Base-by-base conservation (phyloP, 1,140 invertebrate species). In the Adoxophyes honmai region DNA sequence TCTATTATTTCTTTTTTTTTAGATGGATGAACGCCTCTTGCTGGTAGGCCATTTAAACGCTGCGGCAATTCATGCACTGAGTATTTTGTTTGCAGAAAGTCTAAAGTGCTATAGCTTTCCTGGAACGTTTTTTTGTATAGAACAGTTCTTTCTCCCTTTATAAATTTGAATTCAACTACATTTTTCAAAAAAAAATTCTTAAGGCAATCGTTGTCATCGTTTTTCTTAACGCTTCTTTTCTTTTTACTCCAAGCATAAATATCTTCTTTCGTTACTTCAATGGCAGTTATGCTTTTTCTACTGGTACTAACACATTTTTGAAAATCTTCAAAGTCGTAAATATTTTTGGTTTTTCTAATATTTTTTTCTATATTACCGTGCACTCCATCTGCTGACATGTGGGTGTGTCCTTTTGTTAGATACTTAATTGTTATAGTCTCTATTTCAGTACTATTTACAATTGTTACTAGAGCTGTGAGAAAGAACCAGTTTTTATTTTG, bases 281-380 rank as follows among this genome's bases (percentile, higher is more conserved):
- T 42, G 11, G 15, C 38, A 14, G 1, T 18, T 15, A 5, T 11
- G 8, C 11, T 14, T 18, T 42, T 42, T 7, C 38, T 5, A 42
- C 38, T 42, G 8, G 13, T 18, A 14, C 6, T 14, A 42, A 42
- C 38, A 42, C 38, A 42, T 7, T 7, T 18, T 42, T 42, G 11
- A 18, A 15, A 42, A 14, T 42, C 38, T 42, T 42, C 16, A 18
- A 42, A 42, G 15, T 42, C 38, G 15, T 42, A 42, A 14, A 42
- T 42, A 14, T 42, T n/a, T 18, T 42, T 42, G 6, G 6, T 5
- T 18, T 18, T 42, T 42, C 38, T 42, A n/a, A 42, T 15, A 18
- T 42, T 42, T 42, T 42, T 42, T 42, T 42, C 38, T 14, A 42
- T 42, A 11, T 42, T 42, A 14, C 38, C 38, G 9, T 42, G 38